Evolutionary conservation across 2,797 vertebrate species (phyloP), one percentile per base, ranked within the genome.

Genomic region (Acrossocheilus wenchowensis): DNA sequence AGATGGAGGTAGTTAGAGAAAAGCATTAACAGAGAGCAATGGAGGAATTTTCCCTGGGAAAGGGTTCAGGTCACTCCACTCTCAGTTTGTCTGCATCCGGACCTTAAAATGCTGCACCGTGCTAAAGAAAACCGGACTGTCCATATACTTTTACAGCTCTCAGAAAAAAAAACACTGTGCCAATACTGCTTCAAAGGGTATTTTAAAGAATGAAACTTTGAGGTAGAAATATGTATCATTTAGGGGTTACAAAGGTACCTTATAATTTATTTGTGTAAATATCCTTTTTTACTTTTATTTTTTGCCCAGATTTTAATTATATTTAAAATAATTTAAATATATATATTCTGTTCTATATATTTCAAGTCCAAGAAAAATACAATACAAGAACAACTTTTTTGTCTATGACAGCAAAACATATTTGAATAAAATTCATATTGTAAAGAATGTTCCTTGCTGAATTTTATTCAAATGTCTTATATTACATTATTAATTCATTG

Each of bases 1-100:
- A 52, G 34, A 78, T 26, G 23, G 62, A 68, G 83, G 60, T 62
- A 19, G 34, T 69, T 78, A 78, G 34, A 68, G 81, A 84, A 45
- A 78, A 26, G 36, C 48, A 34, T 84, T 78, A 71, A 19, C 36
- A 34, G 17, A 84, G 34, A 78, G 64, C 62, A 57, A 69, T 71
- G n/a, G 21, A 52, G 9, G 60, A 34, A 57, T 64, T 26, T 36
- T 48, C 21, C 50, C 14, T 57, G 34, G 17, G 23, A 74, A 74
- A 45, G 72, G 10, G 43, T n/a, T 74, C 43, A 48, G 72, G 39
- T 81, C 60, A 66, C 41, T 17, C 21, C 3, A n/a, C n/a, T 50
- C 62, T 66, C 6, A 36, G 41, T 68, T 48, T 81, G 23, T 68
- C 30, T 81, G 43, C 6, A 48, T 48, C 12, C 21, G 0, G n/a